phyloP scores from a whole-genome alignment of 1,140 invertebrate genomes.

The Conus ventricosus region DNA sequence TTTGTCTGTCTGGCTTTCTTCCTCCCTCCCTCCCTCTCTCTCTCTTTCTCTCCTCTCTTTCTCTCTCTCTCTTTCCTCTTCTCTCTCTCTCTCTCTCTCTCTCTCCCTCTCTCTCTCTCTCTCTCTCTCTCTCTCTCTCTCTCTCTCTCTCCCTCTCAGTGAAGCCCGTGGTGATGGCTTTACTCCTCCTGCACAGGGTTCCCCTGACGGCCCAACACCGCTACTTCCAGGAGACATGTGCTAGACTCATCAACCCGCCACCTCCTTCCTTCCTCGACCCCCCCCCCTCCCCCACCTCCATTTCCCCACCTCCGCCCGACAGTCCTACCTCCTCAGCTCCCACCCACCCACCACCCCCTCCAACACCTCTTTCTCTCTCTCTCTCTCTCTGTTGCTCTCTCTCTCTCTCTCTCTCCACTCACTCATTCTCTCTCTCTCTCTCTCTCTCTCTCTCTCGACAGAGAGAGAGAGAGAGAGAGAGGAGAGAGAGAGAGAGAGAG shows the following conservation, averaged over 20 bases:
- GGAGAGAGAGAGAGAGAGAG: neutral
- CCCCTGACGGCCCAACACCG: neutral
- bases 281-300: neutral
- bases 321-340: no score
- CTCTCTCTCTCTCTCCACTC: constrained; percentile 14
- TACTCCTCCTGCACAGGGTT: no score
- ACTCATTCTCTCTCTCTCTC: neutral
- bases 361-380: neutral
- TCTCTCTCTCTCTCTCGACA: neutral
- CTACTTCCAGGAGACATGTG: neutral
- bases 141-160: neutral
- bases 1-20: neutral
- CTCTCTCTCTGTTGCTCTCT: neutral
- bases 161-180: no score
- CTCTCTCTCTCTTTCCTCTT: neutral
- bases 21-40: neutral
- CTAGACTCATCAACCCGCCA: neutral
- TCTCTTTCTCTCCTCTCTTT: neutral
- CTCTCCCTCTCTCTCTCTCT: neutral
- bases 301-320: neutral
- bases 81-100: neutral
- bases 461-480: no score
- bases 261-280: neutral
- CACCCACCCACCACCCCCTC: neutral
- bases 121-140: neutral